Base-by-base conservation (phyloP, 2,797 vertebrate species). In the Arctocebus calabarensis region DNA sequence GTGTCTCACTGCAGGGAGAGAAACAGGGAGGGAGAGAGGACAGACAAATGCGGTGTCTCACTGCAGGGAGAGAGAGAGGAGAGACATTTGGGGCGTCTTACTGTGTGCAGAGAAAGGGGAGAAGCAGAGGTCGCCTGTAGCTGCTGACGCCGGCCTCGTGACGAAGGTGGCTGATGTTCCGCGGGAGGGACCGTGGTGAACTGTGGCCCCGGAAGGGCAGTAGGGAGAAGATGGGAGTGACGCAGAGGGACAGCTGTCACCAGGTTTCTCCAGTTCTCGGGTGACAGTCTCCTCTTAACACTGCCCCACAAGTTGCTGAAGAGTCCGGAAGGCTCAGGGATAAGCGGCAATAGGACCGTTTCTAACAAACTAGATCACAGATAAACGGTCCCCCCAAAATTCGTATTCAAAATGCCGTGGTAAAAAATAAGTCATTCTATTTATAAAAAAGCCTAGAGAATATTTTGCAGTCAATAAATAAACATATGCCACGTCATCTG, bases 251-350 rank as follows among this genome's bases (percentile, higher is more conserved):
- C 22, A 29, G 9, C 29, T 4, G 0, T 25, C 32, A 22, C 29
- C 70, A 7, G 20, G 64, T 27, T 7, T 45, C 62, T 34, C 66
- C 0, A 0, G 7, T 13, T 11, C 0, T 8, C 19, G 27, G 22
- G 61, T 7, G 32, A 13, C 23, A 10, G 34, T 4, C 9, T n/a
- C 12, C 11, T 3, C 6, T 25, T 73, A 14, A 3, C 22, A 2
- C 0, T 1, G 0, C 20, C 3, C 29, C 22, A 3, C 32, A 0
- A 2, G 10, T 6, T 5, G 27, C 17, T 6, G 0, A 19, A 1
- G 0, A 29, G 40, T 9, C 40, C 29, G 22, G 37, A 29, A 10
- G 37, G 37, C 14, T 19, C 29, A 7, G 55, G 0, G 5, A 37
- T 9, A 13, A 71, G 40, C 29, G 2, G 32, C 57, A 14, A 55